These are phyloP conservation scores for Drosophila varians DNA, from an alignment of 1,140 invertebrate species.

Conservation along the genomic window DNA sequence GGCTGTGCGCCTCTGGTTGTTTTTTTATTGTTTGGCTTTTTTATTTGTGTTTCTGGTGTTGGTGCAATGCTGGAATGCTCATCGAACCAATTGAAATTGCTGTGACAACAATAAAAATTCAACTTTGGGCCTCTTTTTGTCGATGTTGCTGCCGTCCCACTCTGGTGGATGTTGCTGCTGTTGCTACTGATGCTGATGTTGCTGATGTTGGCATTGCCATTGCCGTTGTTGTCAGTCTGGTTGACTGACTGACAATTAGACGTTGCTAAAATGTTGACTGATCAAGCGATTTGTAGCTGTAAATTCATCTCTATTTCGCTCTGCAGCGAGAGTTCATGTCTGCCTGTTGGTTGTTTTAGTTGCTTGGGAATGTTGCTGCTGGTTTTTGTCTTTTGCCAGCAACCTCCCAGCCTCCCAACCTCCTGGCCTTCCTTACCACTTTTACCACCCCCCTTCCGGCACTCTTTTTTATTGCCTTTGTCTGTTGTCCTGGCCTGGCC, in stretches of 20 bases:
- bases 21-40: slow-evolving; percentile 27
- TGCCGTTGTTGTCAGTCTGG: slow-evolving; percentile 31
- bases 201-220: slow-evolving; percentile 16
- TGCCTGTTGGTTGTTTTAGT: slow-evolving; percentile 9
- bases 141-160: slow-evolving; percentile 9
- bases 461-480: slow-evolving; percentile 46
- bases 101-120: slow-evolving; percentile 84
- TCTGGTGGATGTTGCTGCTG: neutral
- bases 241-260: slow-evolving; percentile 81
- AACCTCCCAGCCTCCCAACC: neutral
- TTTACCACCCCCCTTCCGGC: neutral
- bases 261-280: slow-evolving; percentile 82
- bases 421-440: neutral
- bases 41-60: slow-evolving; percentile 39
- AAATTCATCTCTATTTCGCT: slow-evolving; percentile 82
- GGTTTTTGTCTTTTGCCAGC: neutral
- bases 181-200: slow-evolving; percentile 3
- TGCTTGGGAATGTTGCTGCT: slow-evolving; percentile 35
- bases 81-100: slow-evolving; percentile 84
- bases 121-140: slow-evolving; percentile 77
- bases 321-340: slow-evolving; percentile 65
- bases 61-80: slow-evolving; percentile 82
- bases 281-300: slow-evolving; percentile 83
- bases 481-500: slow-evolving; percentile 49
- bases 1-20: too few species aligned